Evolutionary conservation across 2,888 invertebrate genomes (phyloP), one percentile per base, ranked within the genome.

Genomic region (Cantharis flavilabris): DNA sequence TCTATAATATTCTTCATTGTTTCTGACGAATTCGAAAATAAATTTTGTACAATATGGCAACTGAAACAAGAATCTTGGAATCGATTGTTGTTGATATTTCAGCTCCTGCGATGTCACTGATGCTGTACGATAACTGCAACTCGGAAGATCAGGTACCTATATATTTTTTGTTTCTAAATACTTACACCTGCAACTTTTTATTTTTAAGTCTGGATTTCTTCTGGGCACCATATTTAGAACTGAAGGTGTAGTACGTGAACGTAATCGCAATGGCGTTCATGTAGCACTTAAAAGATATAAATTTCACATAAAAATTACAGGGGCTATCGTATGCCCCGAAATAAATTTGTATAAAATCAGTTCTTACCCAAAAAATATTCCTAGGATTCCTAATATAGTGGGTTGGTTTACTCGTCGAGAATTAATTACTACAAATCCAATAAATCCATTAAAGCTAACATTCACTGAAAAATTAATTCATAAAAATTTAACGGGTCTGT

Each of bases 381-480:
- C 33, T 4, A 13, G 1, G 2, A 5, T 13, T 33, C 0, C 13
- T 33, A 13, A 4, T 13, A 33, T 33, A 5, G 13, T 33, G 5
- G 33, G 33, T 33, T 33, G 33, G 33, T 33, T 33, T 33, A 33
- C 33, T 33, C 1, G 5, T 5, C 13, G 33, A 33, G 13, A 13
- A n/a, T 13, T 33, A 13, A 33, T 13, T 33, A 33, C 13, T 5
- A 33, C 33, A 33, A 33, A 33, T 33, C 13, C 33, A n/a, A 33
- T 13, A 1, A 9, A 13, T 13, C 2, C 87, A 65, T 88, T 92
- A 20, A 90, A 89, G 81, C 90, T 91, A 14, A 92, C 92, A 1
- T 88, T 93, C 79, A 87, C 92, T 77, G 93, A 94, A 81, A 92
- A 91, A 87, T 86, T 92, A 79, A 89, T 94, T 80, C 92, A 93